Evolutionary conservation across 2,113 vertebrate genomes (phyloP).

Genomic region (Indicator maculatus): DNA sequence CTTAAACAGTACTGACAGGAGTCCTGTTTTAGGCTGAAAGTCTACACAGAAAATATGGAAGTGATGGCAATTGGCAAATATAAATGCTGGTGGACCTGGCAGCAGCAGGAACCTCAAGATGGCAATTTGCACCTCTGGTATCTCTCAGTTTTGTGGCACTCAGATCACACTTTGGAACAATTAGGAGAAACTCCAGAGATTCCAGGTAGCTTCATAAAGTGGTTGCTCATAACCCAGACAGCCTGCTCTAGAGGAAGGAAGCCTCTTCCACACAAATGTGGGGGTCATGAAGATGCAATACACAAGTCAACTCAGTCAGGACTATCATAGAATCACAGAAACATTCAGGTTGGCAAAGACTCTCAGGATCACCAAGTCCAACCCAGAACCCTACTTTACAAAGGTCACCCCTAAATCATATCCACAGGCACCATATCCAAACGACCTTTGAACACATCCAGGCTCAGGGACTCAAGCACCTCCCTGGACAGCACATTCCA

Average conservation of each 20-base stretch:
- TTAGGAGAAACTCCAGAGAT: background rate
- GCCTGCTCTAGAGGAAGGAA: background rate
- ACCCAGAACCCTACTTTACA: too few relatives aligned
- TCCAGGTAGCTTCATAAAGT: background rate
- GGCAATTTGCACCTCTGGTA: background rate
- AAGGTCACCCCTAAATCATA: too few relatives aligned
- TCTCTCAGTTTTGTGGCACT: background rate
- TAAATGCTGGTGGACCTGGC: background rate
- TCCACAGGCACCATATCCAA: too few relatives aligned
- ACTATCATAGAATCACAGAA: background rate
- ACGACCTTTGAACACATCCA: too few relatives aligned
- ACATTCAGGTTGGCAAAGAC: too few relatives aligned
- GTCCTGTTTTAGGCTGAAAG: background rate
- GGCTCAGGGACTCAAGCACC: too few relatives aligned
- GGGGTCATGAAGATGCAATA: background rate
- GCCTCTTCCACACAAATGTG: background rate
- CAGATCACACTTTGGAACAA: background rate
- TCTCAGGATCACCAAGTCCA: too few relatives aligned
- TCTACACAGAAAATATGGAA: background rate
- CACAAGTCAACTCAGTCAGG: background rate
- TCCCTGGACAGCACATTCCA: too few relatives aligned
- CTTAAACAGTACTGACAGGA: slow-evolving; percentile 21
- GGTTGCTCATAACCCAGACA: background rate
- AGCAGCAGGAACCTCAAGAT: background rate
- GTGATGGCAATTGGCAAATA: background rate